Evolutionary conservation across 2,888 invertebrate species (phyloP).

Genomic region (Tenthredo scrophulariae): DNA sequence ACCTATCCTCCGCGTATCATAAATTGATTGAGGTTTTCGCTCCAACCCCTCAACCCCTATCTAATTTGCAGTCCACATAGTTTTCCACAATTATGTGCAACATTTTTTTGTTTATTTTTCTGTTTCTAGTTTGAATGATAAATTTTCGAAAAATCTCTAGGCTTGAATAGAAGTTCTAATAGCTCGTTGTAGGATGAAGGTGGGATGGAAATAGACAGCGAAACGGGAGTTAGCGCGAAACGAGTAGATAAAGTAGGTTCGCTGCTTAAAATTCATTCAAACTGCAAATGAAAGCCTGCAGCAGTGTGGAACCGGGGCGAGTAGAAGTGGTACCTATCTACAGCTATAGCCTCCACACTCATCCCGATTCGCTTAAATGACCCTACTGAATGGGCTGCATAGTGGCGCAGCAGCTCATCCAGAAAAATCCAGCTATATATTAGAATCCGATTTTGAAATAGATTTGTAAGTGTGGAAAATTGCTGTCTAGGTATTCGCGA

Average conservation of each 20-base stretch:
- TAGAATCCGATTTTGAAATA: neutral
- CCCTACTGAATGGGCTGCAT: constrained; percentile 50
- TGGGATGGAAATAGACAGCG: neutral
- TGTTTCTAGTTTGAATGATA: neutral
- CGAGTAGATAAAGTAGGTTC: constrained; percentile 20
- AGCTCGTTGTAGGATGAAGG: neutral
- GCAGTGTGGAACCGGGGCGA: neutral
- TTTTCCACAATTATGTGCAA: neutral
- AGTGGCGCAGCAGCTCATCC: constrained; percentile 17
- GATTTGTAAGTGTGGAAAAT: neutral
- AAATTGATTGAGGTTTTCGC: constrained; percentile 5
- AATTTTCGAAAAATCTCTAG: neutral
- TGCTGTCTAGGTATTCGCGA: neutral
- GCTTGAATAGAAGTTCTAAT: neutral
- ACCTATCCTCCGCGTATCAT: neutral
- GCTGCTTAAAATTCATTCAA: constrained; percentile 58
- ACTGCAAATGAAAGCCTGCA: constrained; percentile 57
- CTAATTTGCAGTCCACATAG: neutral
- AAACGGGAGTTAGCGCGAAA: neutral
- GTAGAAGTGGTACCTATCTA: constrained; percentile 21
- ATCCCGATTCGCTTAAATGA: constrained; percentile 56
- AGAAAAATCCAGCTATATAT: neutral
- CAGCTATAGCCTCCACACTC: constrained; percentile 36
- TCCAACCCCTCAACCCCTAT: neutral
- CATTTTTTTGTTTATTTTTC: neutral